Evolutionary conservation across 2,797 vertebrate genomes (phyloP), one percentile per base, ranked within the genome.

Genomic region (Poeciliopsis turneri): DNA sequence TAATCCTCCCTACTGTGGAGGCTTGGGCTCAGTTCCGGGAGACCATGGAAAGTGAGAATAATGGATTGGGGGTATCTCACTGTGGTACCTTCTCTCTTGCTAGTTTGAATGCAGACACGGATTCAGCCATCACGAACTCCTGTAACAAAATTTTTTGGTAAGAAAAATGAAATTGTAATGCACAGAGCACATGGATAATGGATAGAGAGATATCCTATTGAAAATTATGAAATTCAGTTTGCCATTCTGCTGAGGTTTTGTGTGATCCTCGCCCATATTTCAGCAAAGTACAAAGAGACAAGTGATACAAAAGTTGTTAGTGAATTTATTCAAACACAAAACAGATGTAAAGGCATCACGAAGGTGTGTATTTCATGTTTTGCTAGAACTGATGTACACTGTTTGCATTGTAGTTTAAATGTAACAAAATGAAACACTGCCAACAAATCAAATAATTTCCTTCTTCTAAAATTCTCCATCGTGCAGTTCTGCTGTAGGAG

Each of bases 401-500:
- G 33, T 64, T 18, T 28, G 28, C 2, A 47, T 3, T 30, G 12
- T 25, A 25, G 23, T 25, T 30, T 2, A 64, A 46, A 39, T 64
- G 16, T 10, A 28, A 20, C 43, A 64, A 7, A 23, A 64, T n/a
- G 12, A 70, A 66, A 45, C n/a, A 13, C 28, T 57, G 28, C 18
- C 36, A 45, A 25, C 3, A 25, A 68, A 15, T 41, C 1, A 6
- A 69, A 43, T 69, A 43, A 69, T 43, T 69, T 87, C 77, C 49
- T 83, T 78, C 71, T 61, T 76, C 39, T 68, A 41, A 55, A 76
- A 80, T 39, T 79, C 15, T 76, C 76, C 61, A 91, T 82, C 87
- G 78, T 49, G 0, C 88, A 99, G 98, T 45, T 96, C 95, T 23
- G 97, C 97, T 0, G 96, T 99, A 1, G 98, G 97, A 39, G 83